Base-by-base conservation (phyloP, 2,113 vertebrate genomes). In the Campylorhamphus procurvoides region DNA sequence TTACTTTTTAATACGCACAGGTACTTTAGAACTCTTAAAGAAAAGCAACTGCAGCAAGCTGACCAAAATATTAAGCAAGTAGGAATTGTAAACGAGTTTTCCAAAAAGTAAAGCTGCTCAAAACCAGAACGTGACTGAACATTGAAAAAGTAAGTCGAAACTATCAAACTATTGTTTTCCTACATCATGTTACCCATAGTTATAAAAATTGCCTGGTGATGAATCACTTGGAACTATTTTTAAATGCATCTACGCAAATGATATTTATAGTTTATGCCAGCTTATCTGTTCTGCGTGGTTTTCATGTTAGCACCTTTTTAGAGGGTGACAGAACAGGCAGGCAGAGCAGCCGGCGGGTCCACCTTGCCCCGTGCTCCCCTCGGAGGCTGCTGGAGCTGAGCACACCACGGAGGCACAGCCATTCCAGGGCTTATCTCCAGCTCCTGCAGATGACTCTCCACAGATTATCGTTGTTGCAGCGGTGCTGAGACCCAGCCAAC, bases 141-240 rank as follows among this genome's bases (percentile, higher is more conserved):
- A 80, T n/a, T 35, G 72, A 40, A 93, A 89, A 85, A 50, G 56
- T 85, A 80, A 44, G 55, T n/a, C 49, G 90, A 94, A 96, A 84
- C 79, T 84, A 97, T 75, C 94, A 89, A 97, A 86, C 68, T 81
- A 97, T 60, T 96, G 89, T 96, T 94, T 95, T 94, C 93, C 97
- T 94, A 79, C 75, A 95, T 86, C 88, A 92, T 96, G 74, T 95
- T 96, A 96, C 91, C 92, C 89, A 69, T 47, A 94, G 94, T 95
- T 96, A 96, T 96, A 89, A 97, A 96, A 97, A 97, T 53, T 91
- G 94, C 74, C 97, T 89, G 90, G 82, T 85, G 93, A 97, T 96
- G 96, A 97, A 97, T 96, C 96, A 97, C 91, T 97, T 90, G n/a
- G 55, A 94, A 94, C 96, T 98, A 98, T 98, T 98, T 98, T 97